Conservation (phyloP, 2,888 invertebrate species). For the Eristalinus aeneus region DNA sequence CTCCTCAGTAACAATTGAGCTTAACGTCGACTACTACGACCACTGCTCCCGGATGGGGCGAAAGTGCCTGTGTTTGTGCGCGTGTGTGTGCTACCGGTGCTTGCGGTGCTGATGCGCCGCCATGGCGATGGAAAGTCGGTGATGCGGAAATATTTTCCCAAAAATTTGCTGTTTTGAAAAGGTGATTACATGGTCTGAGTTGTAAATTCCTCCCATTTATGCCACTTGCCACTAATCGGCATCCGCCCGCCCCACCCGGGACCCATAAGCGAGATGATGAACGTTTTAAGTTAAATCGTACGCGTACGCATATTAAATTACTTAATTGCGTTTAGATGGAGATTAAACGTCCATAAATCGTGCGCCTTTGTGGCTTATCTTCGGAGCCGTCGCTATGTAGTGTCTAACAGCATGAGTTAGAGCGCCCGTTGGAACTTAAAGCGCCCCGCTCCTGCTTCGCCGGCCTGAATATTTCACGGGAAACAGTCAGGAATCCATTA, state of each 20-base stretch:
- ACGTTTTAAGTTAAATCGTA: slow-evolving; percentile 20
- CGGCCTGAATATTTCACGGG: slow-evolving; percentile 40
- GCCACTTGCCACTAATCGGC: neutral
- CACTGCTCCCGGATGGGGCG: neutral
- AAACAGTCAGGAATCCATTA: slow-evolving; percentile 48
- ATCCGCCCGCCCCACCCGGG: neutral
- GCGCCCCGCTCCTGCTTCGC: neutral
- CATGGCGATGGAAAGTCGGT: neutral
- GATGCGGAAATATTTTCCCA: slow-evolving; percentile 14
- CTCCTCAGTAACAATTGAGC: slow-evolving; percentile 4
- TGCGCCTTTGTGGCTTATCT: slow-evolving; percentile 37
- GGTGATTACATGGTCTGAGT: slow-evolving; percentile 1
- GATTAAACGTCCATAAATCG: slow-evolving; percentile 54
- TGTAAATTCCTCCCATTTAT: neutral
- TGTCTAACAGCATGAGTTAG: slow-evolving; percentile 43
- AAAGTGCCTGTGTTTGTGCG: neutral
- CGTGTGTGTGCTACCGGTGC: neutral
- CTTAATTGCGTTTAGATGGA: slow-evolving; percentile 57
- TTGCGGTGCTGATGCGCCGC: neutral
- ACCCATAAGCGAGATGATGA: slow-evolving; percentile 8
- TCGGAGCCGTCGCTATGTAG: neutral
- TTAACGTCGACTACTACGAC: neutral
- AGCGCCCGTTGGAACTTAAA: slow-evolving; percentile 43
- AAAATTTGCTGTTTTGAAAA: slow-evolving; percentile 21
- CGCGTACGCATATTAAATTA: slow-evolving; percentile 48